Percentiles rank a stretch among this genome's conserved stretches.
Evolutionary conservation across 30 jellyfish, hydroid and myxozoan species (phyloP).

Genomic region (Chironex yamaguchii): DNA sequence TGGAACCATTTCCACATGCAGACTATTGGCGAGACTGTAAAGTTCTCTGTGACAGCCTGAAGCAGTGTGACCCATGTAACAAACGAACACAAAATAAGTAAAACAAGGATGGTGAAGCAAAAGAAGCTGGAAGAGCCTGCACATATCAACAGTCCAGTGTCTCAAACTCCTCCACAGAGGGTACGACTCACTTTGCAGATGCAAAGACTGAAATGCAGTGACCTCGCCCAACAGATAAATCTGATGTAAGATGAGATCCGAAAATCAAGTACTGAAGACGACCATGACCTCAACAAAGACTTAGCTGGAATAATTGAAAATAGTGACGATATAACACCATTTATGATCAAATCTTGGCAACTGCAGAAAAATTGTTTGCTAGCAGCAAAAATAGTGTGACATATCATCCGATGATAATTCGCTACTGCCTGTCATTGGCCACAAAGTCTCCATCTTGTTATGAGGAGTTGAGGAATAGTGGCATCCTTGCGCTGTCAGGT

Average conservation of each 20-base stretch:
- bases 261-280: slow-evolving; percentile 3
- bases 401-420: slow-evolving; percentile 50
- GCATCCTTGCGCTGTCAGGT: slow-evolving; percentile 40
- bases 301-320: slow-evolving; percentile 3
- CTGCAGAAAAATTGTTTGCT: slow-evolving; percentile 7
- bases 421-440: slow-evolving; percentile 54
- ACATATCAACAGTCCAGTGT: slow-evolving; percentile 46
- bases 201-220: slow-evolving; percentile 43
- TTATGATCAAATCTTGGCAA: slow-evolving; percentile 55
- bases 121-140: slow-evolving; percentile 55
- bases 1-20: too few species aligned
- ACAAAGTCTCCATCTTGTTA: slow-evolving; percentile 67
- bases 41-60: too few species aligned
- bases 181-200: slow-evolving; percentile 40
- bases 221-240: slow-evolving; percentile 19
- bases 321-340: slow-evolving; percentile 41
- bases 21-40: background rate
- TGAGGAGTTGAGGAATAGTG: slow-evolving; percentile 51
- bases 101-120: background rate
- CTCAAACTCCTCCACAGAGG: slow-evolving; percentile 25
- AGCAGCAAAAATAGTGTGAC: slow-evolving; percentile 13
- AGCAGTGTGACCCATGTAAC: too few species aligned
- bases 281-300: slow-evolving; percentile 40
- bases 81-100: slow-evolving; percentile 3
- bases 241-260: slow-evolving; percentile 40